phyloP scores from a whole-genome alignment of 2,113 vertebrate species.

The Amphiprion percula region DNA sequence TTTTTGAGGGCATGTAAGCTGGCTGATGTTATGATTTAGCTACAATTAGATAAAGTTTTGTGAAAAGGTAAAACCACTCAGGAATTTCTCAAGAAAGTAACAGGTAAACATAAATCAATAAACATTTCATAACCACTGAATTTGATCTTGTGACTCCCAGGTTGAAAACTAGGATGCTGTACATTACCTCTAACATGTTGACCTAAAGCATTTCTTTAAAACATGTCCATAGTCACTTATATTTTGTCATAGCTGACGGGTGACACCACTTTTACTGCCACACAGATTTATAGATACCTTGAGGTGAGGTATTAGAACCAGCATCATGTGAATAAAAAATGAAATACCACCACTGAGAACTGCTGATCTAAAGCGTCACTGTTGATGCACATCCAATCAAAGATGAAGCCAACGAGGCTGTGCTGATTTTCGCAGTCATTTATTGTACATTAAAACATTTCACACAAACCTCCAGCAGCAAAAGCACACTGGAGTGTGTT shows the following conservation, averaged over 20 bases:
- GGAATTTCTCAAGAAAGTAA: no score
- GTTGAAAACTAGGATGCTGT: no score
- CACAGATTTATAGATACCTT: not conserved
- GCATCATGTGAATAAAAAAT: not conserved
- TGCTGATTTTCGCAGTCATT: slow-evolving; percentile 73
- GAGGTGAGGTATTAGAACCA: not conserved
- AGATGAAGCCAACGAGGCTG: slow-evolving; percentile 8
- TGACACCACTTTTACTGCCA: not conserved
- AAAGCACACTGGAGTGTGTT: slow-evolving; percentile 68
- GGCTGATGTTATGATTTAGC: no score
- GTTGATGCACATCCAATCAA: not conserved
- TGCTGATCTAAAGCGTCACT: not conserved
- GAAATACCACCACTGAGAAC: not conserved
- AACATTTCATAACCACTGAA: no score
- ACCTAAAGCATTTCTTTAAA: no score
- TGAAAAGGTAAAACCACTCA: no score
- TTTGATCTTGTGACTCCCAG: no score
- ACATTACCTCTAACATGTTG: no score
- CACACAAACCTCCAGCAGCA: slow-evolving; percentile 76
- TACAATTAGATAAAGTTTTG: no score
- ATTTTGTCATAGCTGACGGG: not conserved
- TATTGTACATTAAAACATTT: slow-evolving; percentile 84
- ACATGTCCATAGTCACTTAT: not conserved
- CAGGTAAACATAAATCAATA: no score
- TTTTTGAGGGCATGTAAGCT: no score